Evolutionary conservation across 2,888 invertebrate species (phyloP), one percentile per base, ranked within the genome.

Genomic region (Eumerus sabulonum): DNA sequence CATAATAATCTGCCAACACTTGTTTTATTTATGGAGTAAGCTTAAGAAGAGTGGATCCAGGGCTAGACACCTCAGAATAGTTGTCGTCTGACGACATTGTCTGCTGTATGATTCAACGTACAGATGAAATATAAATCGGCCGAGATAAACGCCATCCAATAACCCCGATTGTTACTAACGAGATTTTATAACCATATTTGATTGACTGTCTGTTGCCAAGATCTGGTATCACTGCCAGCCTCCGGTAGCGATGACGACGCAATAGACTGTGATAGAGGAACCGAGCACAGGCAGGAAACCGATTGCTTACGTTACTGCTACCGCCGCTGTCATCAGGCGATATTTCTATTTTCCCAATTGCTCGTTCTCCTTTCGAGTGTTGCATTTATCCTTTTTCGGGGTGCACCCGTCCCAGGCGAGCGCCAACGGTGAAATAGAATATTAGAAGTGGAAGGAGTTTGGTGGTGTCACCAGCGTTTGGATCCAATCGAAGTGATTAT

Each of bases 1-100:
- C 83, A 44, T 84, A 86, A 51, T 42, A 2, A 27, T 27, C 7
- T 27, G n/a, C n/a, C n/a, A n/a, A n/a, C n/a, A n/a, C n/a, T n/a
- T n/a, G n/a, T n/a, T n/a, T n/a, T n/a, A n/a, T n/a, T n/a, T n/a
- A n/a, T n/a, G n/a, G n/a, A n/a, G n/a, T n/a, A n/a, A n/a, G n/a
- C n/a, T n/a, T n/a, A n/a, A n/a, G n/a, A n/a, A n/a, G n/a, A n/a
- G 14, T 5, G n/a, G n/a, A n/a, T n/a, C n/a, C n/a, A n/a, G n/a
- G n/a, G n/a, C n/a, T n/a, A n/a, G n/a, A n/a, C n/a, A n/a, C n/a
- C n/a, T n/a, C n/a, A n/a, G n/a, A n/a, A n/a, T n/a, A n/a, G n/a
- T n/a, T n/a, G n/a, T n/a, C n/a, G n/a, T n/a, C n/a, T n/a, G n/a
- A n/a, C n/a, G n/a, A n/a, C n/a, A n/a, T n/a, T n/a, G n/a, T n/a